Conservation (phyloP, 1,140 invertebrate genomes). For the Trichomalopsis sarcophagae region DNA sequence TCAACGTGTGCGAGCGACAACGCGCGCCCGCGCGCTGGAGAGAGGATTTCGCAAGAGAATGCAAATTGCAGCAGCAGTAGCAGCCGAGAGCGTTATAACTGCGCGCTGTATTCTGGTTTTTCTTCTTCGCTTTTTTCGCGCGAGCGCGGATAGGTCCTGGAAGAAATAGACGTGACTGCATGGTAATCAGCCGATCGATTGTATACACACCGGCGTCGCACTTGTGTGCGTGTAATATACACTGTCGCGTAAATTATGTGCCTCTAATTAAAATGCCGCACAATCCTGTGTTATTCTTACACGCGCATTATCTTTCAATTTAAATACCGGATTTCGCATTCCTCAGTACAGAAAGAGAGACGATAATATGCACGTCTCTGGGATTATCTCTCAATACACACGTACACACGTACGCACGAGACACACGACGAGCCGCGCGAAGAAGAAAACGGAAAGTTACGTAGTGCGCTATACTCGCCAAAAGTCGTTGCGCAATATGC, state of each 20-base stretch:
- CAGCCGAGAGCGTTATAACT: background rate
- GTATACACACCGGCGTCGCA: background rate
- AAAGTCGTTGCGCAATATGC: background rate
- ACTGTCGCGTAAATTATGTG: background rate
- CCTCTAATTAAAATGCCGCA: too few relatives aligned
- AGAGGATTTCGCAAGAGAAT: conserved; percentile 38
- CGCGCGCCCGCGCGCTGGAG: background rate
- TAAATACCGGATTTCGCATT: background rate
- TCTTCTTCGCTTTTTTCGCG: conserved; percentile 10
- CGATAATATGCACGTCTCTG: background rate
- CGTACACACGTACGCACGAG: too few relatives aligned
- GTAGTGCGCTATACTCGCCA: background rate
- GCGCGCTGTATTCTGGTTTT: conserved; percentile 3
- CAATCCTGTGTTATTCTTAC: too few relatives aligned
- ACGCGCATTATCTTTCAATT: background rate
- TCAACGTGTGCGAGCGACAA: conserved; percentile 25
- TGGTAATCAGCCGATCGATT: background rate
- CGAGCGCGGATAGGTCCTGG: background rate
- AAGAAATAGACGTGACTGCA: background rate
- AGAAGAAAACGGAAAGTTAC: too few relatives aligned
- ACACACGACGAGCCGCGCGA: too few relatives aligned
- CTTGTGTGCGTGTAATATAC: background rate
- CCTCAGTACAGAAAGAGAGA: background rate
- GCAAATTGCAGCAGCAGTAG: conserved; percentile 23
- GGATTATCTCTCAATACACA: background rate